phyloP scores from a whole-genome alignment of 1,140 invertebrate species.

The Trichonephila inaurata region DNA sequence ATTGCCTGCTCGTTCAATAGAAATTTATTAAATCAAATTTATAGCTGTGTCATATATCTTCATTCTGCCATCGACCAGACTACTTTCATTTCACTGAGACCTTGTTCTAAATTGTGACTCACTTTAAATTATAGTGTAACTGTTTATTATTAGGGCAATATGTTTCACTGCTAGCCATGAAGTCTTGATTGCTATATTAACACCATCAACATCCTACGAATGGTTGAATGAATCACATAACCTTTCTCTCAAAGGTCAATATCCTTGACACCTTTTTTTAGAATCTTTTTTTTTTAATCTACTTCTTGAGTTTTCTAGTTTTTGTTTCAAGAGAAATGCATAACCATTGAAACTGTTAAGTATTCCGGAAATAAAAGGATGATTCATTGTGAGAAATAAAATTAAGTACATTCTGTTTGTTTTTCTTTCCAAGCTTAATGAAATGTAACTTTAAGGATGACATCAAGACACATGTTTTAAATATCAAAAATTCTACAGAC shows the following conservation, averaged over 20 bases:
- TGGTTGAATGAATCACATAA: not conserved
- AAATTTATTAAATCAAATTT: too few species aligned
- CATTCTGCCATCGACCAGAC: not conserved
- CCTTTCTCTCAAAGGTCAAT: not conserved
- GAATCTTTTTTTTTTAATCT: not conserved
- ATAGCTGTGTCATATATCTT: not conserved
- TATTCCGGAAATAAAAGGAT: not conserved
- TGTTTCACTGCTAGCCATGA: not conserved
- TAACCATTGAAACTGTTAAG: not conserved
- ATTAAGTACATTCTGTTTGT: too few species aligned
- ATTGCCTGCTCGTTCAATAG: too few species aligned
- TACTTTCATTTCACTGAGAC: not conserved
- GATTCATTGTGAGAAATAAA: too few species aligned
- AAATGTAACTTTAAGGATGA: too few species aligned
- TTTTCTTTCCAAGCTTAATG: too few species aligned
- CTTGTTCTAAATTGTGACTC: not conserved
- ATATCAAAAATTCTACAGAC: too few species aligned
- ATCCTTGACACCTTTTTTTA: conserved; percentile 2
- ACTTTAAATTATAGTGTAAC: conserved; percentile 16
- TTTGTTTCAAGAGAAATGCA: not conserved
- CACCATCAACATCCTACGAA: conserved; percentile 18
- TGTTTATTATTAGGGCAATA: not conserved
- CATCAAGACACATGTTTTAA: too few species aligned
- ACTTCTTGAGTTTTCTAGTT: conserved; percentile 4
- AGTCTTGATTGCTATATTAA: not conserved